Percentiles rank a stretch among this genome's conserved stretches.
These are phyloP conservation scores for Pheosia tremula DNA, from an alignment of 2,888 invertebrate species.

Conservation along the genomic window DNA sequence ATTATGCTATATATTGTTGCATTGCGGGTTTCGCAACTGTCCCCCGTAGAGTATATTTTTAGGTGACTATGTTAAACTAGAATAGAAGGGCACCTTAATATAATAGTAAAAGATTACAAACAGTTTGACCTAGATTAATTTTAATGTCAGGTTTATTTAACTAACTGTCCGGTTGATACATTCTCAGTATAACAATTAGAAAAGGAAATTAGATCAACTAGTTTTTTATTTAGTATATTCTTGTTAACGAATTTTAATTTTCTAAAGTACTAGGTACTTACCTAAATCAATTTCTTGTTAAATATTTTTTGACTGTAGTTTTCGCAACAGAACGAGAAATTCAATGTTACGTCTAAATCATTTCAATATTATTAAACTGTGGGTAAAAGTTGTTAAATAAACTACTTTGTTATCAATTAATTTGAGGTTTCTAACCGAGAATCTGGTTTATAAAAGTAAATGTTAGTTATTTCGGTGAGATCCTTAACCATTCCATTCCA, in stretches of 20 bases:
- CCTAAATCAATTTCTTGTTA: too few relatives aligned
- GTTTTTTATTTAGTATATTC: neutral
- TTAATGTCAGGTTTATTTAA: too few relatives aligned
- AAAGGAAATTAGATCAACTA: neutral
- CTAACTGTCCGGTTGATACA: too few relatives aligned
- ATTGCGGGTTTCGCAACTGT: slow-evolving; percentile 3
- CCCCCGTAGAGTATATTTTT: slow-evolving; percentile 4
- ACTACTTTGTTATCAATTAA: neutral
- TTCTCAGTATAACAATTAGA: too few relatives aligned
- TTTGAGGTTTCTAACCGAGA: neutral
- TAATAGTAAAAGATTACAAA: neutral
- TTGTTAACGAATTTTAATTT: too few relatives aligned
- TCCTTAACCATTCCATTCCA: too few relatives aligned
- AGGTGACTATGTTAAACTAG: neutral
- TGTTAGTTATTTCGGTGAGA: too few relatives aligned
- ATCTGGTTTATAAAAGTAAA: too few relatives aligned
- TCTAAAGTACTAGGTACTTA: too few relatives aligned
- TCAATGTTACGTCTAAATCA: slow-evolving; percentile 7
- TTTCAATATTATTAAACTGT: neutral
- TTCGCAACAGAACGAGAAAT: slow-evolving; percentile 10
- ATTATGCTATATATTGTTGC: neutral
- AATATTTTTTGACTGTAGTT: slow-evolving; percentile 12
- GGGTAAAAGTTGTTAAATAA: slow-evolving; percentile 4
- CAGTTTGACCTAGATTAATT: too few relatives aligned
- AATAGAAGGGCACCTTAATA: neutral